Base-by-base conservation (phyloP, 2,113 vertebrate genomes). In the Macquaria ambigua region DNA sequence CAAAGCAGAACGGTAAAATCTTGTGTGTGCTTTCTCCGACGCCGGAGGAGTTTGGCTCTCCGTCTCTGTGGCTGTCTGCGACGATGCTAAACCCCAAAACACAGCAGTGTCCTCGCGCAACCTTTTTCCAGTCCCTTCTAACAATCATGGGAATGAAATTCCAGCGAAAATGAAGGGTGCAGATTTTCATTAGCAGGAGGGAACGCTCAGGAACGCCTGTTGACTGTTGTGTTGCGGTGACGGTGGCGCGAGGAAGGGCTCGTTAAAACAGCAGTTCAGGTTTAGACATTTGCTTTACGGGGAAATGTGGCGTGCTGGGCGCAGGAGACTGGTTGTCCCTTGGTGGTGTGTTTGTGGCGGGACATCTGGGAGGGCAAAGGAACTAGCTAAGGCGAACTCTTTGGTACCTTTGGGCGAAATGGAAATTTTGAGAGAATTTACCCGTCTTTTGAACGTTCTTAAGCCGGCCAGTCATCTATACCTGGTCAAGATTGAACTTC, bases 161-260 rank as follows among this genome's bases (percentile, higher is more conserved):
- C 77, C 78, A 78, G 74, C 1, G 37, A 74, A 82, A 76, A 71
- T 68, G 43, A 80, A 68, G 53, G 67, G 58, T 74, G 81, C 55
- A 82, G 86, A 83, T 69, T 87, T 89, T 91, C 80, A 84, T 93
- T 82, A 82, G 86, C 11, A 46, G 56, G 28, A 68, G 80, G 53
- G 53, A 76, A 37, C 5, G 0, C 18, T 82, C 21, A 58, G 67
- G 43, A 37, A 82, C 63, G 10, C 50, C 82, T 0, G 28, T 48
- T 39, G 6, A 55, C 48, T 58, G 61, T 4, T 64, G 37, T 48
- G 61, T 15, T 82, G 82, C 31, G 58, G 84, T 8, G 61, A 58
- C 3, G 41, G 75, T 56, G 75, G 80, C 6, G 3, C 23, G 0
- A 58, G 52, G 72, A 73, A 66, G 21, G 55, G 53, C 79, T 88